A percentile compares a stretch with the other conserved stretches of the same genome.
Evolutionary conservation across 2,888 invertebrate genomes (phyloP).

Genomic region (Melanophora roralis): DNA sequence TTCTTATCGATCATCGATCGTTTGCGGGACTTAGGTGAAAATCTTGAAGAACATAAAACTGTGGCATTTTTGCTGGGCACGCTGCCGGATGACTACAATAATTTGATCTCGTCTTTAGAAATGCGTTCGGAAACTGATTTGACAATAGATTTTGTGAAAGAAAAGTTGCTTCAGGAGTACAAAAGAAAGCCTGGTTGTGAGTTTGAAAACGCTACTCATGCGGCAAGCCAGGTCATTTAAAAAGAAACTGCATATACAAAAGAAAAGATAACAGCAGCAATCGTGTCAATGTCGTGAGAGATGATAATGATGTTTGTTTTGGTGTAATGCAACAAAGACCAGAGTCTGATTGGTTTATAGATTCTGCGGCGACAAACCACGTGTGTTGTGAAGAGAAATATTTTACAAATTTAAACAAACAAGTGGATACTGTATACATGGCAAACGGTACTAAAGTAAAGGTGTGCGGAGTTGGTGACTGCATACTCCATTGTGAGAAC

Average conservation of each 20-base stretch:
- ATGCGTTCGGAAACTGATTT: conserved; percentile 32
- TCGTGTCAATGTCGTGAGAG: conserved; percentile 11
- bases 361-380: conserved; percentile 44
- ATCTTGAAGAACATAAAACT: conserved; percentile 22
- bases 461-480: conserved; percentile 8
- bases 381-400: conserved; percentile 24
- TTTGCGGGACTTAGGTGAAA: conserved; percentile 37
- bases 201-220: neutral
- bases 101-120: conserved; percentile 38
- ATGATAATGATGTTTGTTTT: conserved; percentile 28
- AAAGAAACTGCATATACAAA: conserved; percentile 18
- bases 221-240: conserved; percentile 36
- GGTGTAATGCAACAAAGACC: neutral
- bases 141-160: conserved; percentile 29
- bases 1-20: conserved; percentile 26
- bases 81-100: conserved; percentile 38
- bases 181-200: conserved; percentile 10
- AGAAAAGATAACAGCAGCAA: neutral
- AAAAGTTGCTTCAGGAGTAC: conserved; percentile 40
- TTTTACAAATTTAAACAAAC: conserved; percentile 20
- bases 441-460: conserved; percentile 16
- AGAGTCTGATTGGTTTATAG: conserved; percentile 24
- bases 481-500: neutral
- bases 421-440: conserved; percentile 8
- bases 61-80: conserved; percentile 38